Base-by-base conservation (phyloP, 1,140 invertebrate genomes). In the Drosophila santomea region DNA sequence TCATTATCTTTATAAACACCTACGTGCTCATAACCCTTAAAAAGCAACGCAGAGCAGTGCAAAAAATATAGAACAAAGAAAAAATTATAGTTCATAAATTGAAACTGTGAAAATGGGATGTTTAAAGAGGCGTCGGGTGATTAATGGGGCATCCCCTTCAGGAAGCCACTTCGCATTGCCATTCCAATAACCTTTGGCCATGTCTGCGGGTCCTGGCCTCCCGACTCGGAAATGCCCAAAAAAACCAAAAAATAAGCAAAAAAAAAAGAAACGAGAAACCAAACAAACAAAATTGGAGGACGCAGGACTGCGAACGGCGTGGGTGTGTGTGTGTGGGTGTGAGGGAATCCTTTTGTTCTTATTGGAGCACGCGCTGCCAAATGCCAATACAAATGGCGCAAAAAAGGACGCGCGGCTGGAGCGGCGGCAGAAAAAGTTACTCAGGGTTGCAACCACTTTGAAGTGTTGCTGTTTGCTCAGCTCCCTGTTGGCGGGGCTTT, bases 341-440 rank as follows among this genome's bases (percentile, higher is more conserved):
- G 45, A 47, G 81, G 52, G 74, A 81, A 71, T 86, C 44, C 83
- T 88, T 89, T 88, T 88, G 83, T 88, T 88, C 84, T 88, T 88
- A 88, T 88, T 88, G 83, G 83, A 86, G 83, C 83, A 83, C 83
- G 76, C 83, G 66, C 83, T 83, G 66, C 66, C 52, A 86, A 86
- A 88, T 88, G 79, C 83, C 83, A 88, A 88, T 88, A 88, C 83
- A 88, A 88, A 88, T 86, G 82, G 82, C 79, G 83, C 71, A 86
- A 88, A 86, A 86, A 88, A 88, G 71, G 64, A 82, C 74, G 60
- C 68, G 67, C 64, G 44, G 38, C 43, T 10, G 25, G 56, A 17
- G 23, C 15, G 25, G 47, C 2, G 14, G 52, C 17, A 52, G 5
- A 56, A 67, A 76, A 86, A 66, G 74, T 62, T 57, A 72, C 61